These are phyloP conservation scores for Nanger granti DNA, from an alignment of 2,113 vertebrate species.

Conservation along the genomic window DNA sequence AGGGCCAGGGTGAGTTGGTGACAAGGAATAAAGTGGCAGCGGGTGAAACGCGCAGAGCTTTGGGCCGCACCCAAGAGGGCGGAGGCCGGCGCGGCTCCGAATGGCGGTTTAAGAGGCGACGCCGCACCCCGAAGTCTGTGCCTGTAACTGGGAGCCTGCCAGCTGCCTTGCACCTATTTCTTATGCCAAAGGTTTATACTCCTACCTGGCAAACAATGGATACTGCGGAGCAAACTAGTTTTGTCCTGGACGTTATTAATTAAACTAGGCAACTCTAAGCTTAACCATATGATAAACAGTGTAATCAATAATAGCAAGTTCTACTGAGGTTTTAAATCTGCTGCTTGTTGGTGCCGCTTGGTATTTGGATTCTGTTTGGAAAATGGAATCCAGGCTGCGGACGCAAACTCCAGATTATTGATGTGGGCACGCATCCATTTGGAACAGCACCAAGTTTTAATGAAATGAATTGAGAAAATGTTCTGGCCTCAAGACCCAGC, in stretches of 20 bases:
- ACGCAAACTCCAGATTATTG: background rate
- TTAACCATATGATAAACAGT: background rate
- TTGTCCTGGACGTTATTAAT: background rate
- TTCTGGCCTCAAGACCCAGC: background rate
- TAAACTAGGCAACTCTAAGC: background rate
- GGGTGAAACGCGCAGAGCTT: background rate
- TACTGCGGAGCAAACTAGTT: background rate
- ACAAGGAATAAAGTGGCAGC: background rate
- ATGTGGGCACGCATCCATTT: constrained; percentile 25
- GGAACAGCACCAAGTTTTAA: constrained; percentile 39
- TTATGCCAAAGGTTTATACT: background rate
- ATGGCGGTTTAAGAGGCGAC: background rate
- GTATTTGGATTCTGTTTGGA: background rate
- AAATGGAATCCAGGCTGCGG: background rate
- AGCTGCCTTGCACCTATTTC: background rate
- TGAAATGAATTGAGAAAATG: constrained; percentile 42
- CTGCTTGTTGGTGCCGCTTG: background rate
- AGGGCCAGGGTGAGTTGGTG: background rate
- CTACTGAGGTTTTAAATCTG: background rate
- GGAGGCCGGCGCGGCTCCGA: background rate
- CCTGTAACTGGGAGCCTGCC: background rate
- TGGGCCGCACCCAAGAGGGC: background rate
- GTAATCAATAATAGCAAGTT: background rate
- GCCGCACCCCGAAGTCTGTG: background rate
- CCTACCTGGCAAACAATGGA: background rate